Evolutionary conservation across 92 coral and sea anemone species (phyloP).

Genomic region (Anthopleura xanthogrammica): DNA sequence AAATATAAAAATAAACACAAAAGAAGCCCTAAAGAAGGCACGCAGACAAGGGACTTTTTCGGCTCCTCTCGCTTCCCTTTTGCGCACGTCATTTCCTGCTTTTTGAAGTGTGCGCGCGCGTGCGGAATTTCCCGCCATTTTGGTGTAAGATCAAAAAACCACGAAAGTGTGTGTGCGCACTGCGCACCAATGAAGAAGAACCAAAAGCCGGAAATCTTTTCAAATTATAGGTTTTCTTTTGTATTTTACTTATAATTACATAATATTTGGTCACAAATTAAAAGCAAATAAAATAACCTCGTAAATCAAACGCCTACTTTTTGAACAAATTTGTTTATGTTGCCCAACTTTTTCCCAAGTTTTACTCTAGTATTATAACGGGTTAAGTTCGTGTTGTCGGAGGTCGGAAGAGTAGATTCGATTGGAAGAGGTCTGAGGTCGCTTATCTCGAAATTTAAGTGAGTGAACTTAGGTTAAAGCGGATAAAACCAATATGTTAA

Average conservation of each 20-base stretch:
- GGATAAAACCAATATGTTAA: conserved; percentile 4
- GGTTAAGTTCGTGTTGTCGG: neutral
- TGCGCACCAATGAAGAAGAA: neutral
- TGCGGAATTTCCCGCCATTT: conserved; percentile 39
- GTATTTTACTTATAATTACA: conserved; percentile 3
- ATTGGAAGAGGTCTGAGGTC: neutral
- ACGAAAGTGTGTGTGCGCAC: conserved; percentile 17
- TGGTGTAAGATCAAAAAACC: conserved; percentile 8
- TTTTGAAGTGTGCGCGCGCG: conserved; percentile 22
- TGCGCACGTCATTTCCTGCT: conserved; percentile 33
- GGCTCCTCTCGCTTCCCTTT: conserved; percentile 27
- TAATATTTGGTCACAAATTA: neutral
- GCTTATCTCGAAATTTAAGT: neutral
- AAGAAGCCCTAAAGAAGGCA: neutral
- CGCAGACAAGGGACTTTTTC: conserved; percentile 8
- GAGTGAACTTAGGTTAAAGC: neutral
- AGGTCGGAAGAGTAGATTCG: neutral
- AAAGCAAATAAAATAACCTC: neutral
- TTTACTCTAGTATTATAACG: neutral
- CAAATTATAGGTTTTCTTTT: conserved; percentile 3
- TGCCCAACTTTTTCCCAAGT: neutral
- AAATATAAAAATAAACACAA: neutral
- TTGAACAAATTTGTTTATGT: neutral
- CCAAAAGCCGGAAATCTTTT: conserved; percentile 28
- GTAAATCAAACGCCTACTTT: neutral